Evolutionary conservation across 2,113 vertebrate genomes (phyloP).

Genomic region (Perognathus longimembris): DNA sequence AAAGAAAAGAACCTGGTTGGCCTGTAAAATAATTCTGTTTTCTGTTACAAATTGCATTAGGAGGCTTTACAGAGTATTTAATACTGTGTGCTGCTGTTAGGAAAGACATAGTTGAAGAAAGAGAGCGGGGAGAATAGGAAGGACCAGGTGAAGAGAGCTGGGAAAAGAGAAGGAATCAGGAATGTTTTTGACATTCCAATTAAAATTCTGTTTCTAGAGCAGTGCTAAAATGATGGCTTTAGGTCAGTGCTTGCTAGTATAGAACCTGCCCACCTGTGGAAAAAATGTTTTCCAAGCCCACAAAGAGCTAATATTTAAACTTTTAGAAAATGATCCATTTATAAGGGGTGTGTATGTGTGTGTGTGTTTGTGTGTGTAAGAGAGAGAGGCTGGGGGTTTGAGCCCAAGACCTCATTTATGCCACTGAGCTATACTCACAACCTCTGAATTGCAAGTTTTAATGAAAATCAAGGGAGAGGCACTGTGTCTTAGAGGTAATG

Average conservation of each 20-base stretch:
- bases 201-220: not conserved
- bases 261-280: not conserved
- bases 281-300: slow-evolving; percentile 16
- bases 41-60: not conserved
- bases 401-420: not conserved
- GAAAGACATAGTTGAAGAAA: not conserved
- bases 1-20: not conserved
- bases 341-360: not conserved
- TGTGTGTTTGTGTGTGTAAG: not conserved
- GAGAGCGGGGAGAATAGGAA: not conserved
- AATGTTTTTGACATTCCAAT: not conserved
- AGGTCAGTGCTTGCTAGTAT: not conserved
- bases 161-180: not conserved
- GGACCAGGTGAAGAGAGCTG: not conserved
- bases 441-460: not conserved
- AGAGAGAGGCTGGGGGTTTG: not conserved
- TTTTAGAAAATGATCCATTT: not conserved
- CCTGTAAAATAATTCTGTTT: slow-evolving; percentile 16
- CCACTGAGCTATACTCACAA: not conserved
- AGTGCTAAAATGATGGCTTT: not conserved
- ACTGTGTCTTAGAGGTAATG: not conserved
- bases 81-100: not conserved
- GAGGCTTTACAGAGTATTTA: not conserved
- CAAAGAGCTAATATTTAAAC: not conserved
- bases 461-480: not conserved